Percentiles rank a stretch among this genome's conserved stretches.
Conservation (phyloP, 2,888 invertebrate species). For the Gymnosoma rotundatum region DNA sequence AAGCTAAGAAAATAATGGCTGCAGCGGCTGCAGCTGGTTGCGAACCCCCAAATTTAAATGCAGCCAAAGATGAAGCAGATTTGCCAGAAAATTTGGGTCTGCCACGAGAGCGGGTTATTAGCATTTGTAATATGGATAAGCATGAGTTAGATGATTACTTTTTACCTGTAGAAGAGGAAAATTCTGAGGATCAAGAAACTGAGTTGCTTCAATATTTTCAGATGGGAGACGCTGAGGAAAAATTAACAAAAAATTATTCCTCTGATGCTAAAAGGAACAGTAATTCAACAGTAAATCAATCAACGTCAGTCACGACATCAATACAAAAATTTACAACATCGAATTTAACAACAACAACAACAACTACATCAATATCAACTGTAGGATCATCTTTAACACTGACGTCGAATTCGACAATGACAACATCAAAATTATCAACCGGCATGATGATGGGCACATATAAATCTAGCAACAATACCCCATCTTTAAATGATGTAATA, state of each 20-base stretch:
- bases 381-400: conserved; percentile 23
- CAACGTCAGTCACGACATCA: conserved; percentile 82
- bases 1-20: conserved; percentile 82
- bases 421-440: conserved; percentile 40
- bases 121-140: conserved; percentile 90
- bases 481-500: conserved; percentile 30
- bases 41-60: conserved; percentile 73
- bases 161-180: conserved; percentile 85
- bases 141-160: conserved; percentile 91
- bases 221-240: conserved; percentile 82
- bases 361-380: conserved; percentile 26
- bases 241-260: conserved; percentile 78
- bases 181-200: conserved; percentile 91
- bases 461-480: conserved; percentile 25
- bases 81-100: conserved; percentile 83
- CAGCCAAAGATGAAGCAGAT: conserved; percentile 72
- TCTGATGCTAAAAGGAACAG: conserved; percentile 79
- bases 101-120: conserved; percentile 87
- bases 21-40: conserved; percentile 48
- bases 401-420: conserved; percentile 35
- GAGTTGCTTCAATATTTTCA: conserved; percentile 92
- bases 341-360: conserved; percentile 8
- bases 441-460: conserved; percentile 45
- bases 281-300: conserved; percentile 77
- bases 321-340: conserved; percentile 56